Percentiles rank a stretch among this genome's conserved stretches.
These are phyloP conservation scores for Aphyosemion australe DNA, from an alignment of 2,113 vertebrate genomes.

Conservation along the genomic window DNA sequence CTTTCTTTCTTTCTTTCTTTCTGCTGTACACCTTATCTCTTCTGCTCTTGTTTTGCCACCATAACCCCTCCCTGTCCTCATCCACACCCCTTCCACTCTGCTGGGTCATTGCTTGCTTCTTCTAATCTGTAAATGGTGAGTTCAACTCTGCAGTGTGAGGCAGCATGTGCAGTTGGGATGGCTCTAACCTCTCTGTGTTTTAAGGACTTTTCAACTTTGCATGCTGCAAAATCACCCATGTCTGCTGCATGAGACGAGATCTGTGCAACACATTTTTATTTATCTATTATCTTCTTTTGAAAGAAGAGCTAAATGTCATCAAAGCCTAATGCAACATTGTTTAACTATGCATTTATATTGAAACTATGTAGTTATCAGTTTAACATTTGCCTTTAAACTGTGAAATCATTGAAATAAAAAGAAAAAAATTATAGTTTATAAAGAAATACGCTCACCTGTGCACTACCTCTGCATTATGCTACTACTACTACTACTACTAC, in stretches of 20 bases:
- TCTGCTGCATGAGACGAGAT: conserved; percentile 57
- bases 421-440: too few species aligned
- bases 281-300: background rate
- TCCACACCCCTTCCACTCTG: conserved; percentile 77
- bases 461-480: background rate
- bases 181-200: conserved; percentile 9
- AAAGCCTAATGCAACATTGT: conserved; percentile 24
- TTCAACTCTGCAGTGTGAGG: conserved; percentile 68
- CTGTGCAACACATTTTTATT: conserved; percentile 2
- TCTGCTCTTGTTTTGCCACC: conserved; percentile 74
- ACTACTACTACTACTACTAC: too few species aligned
- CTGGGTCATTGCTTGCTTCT: conserved; percentile 92
- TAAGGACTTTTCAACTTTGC: conserved; percentile 34
- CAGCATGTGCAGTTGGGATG: conserved; percentile 62
- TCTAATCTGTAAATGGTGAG: conserved; percentile 96
- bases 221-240: conserved; percentile 39
- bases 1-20: background rate
- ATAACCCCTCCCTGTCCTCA: conserved; percentile 73
- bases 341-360: background rate
- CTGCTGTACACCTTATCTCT: conserved; percentile 80
- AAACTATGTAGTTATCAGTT: too few species aligned
- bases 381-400: background rate
- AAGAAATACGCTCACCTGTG: background rate
- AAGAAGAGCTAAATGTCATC: conserved; percentile 24
- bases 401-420: too few species aligned